Evolutionary conservation across 2,888 invertebrate species (phyloP).

Genomic region (Ormyrus thymus): DNA sequence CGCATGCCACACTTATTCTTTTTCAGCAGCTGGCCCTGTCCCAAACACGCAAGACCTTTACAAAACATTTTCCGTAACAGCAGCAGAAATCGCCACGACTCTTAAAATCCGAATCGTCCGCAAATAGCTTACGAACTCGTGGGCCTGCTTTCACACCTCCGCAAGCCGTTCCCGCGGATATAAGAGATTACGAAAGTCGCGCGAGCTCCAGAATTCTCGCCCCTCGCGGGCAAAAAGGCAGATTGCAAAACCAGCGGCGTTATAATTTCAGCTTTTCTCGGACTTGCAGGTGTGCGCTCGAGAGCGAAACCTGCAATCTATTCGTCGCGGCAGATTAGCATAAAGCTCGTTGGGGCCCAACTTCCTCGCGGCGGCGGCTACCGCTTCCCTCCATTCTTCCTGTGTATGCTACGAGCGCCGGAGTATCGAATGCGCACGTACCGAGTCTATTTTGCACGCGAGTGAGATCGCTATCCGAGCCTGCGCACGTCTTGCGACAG

Average conservation of each 20-base stretch:
- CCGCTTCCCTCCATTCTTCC: slow-evolving; percentile 10
- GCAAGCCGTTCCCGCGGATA: too few species aligned
- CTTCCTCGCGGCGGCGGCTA: background rate
- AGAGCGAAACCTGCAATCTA: slow-evolving; percentile 1
- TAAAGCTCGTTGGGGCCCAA: background rate
- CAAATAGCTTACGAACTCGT: too few species aligned
- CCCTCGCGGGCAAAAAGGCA: slow-evolving; percentile 11
- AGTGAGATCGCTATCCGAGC: slow-evolving; percentile 15
- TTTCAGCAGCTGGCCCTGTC: too few species aligned
- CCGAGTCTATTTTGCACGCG: background rate
- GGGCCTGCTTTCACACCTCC: too few species aligned
- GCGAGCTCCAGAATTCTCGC: slow-evolving; percentile 18
- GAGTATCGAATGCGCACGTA: slow-evolving; percentile 9
- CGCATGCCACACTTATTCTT: too few species aligned
- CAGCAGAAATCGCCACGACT: too few species aligned
- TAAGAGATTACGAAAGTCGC: background rate
- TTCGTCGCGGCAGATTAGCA: slow-evolving; percentile 12
- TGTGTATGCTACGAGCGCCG: background rate
- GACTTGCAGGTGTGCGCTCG: slow-evolving; percentile 3
- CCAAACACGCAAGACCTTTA: too few species aligned
- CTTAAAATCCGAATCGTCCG: too few species aligned
- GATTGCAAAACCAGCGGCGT: slow-evolving; percentile 5
- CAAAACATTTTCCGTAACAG: too few species aligned
- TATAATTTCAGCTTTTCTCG: slow-evolving; percentile 6
- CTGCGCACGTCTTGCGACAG: slow-evolving; percentile 5